Base-by-base conservation (phyloP, 2,888 invertebrate genomes). In the Steromphala cineraria region DNA sequence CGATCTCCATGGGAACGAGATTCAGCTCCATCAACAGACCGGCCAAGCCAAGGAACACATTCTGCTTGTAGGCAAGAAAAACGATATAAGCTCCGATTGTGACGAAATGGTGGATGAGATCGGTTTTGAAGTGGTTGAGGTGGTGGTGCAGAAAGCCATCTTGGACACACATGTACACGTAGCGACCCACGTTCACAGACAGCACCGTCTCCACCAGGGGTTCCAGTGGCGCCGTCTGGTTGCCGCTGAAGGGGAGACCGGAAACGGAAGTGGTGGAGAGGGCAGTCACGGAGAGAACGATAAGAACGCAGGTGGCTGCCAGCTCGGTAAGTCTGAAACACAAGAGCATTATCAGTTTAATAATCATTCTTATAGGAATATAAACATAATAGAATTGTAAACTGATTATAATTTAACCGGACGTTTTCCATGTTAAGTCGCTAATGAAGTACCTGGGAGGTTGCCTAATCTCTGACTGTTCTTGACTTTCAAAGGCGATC, bases 241-340 rank as follows among this genome's bases (percentile, higher is more conserved):
- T 79, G 13, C 81, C 83, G n/a, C 82, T 81, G 67, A 88, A 88
- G 15, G 88, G 88, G 55, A 80, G 77, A 13, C 53, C 67, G 31
- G 86, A 83, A 53, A 86, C 81, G 53, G 86, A 85, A 52, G 85
- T 85, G 2, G 79, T 78, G 24, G 82, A 83, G 15, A 88, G 81
- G 40, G 84, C 85, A 55, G 80, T 78, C n/a, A 86, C 76, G 36
- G 85, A 82, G 4, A 83, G 74, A 8, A 84, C 21, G 15, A 85
- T 80, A 10, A 86, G 80, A 24, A 83, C 53, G 83, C 86, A 86
- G 0, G 83, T 53, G 15, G 83, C 36, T 3, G 84, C 40, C 75
- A 87, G 88, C 67, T 87, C 87, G 56, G 87, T 87, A n/a, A 87
- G 36, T 77, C 88, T 88, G 87, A 53, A 87, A 86, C 17, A 78